Base-by-base conservation (phyloP, 1,140 invertebrate species). In the Drosophila pectinifera region DNA sequence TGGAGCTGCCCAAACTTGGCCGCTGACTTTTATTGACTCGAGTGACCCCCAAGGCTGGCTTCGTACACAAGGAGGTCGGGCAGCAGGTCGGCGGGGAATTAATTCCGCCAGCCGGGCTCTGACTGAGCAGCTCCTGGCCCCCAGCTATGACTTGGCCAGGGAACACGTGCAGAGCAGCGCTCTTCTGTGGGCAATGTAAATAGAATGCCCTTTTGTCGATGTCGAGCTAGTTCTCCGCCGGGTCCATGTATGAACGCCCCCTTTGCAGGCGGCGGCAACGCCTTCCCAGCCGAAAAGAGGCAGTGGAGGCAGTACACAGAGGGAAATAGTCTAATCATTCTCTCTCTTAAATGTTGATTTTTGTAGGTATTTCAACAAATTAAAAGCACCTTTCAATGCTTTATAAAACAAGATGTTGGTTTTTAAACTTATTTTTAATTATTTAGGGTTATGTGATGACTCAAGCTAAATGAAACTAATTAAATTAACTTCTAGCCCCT, bases 221-320 rank as follows among this genome's bases (percentile, higher is more conserved):
- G 28, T 31, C 31, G 65, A 70, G 67, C 64, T 78, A 70, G 62
- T 81, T 85, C 72, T 76, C 76, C 45, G 39, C 46, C 28, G 73
- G 51, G 49, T 49, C 75, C 82, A 67, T 73, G 81, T 65, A 64
- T 67, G 55, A 64, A 82, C 83, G 83, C 83, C 83, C 78, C 68
- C 75, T 86, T 67, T 69, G 74, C 75, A 82, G 73, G 79, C 67
- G 82, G 78, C 59, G 76, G 83, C 59, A 79, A 86, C 83, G 83
- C 83, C 83, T 53, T 36, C 59, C 48, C 26, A 65, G 51, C 36
- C 41, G 14, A 75, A 46, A 55, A 61, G 41, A 72, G 31, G 18
- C 43, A 38, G 22, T 45, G 41, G 28, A 38, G 43, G 42, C 16
- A 48, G 26, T 22, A n/a, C n/a, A n/a, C n/a, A n/a, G n/a, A n/a